These are phyloP conservation scores for Mimachlamys varia DNA, from an alignment of 2,888 invertebrate genomes.

Conservation along the genomic window DNA sequence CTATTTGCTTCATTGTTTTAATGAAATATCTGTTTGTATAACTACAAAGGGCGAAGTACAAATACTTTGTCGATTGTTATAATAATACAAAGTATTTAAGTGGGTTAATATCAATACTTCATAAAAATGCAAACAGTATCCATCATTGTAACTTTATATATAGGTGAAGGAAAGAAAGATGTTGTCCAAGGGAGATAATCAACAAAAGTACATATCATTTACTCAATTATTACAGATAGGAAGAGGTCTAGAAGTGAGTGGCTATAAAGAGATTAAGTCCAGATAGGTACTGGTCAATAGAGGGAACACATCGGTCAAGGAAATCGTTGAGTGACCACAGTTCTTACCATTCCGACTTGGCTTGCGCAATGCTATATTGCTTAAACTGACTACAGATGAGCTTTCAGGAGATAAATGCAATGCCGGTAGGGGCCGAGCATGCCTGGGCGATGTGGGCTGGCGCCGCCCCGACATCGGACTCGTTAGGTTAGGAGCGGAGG, in stretches of 20 bases:
- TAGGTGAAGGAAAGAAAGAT: not conserved
- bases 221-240: no score
- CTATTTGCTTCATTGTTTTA: no score
- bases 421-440: slow-evolving; percentile 76
- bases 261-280: not conserved
- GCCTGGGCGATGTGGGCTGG: slow-evolving; percentile 91
- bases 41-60: no score
- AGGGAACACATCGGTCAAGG: not conserved
- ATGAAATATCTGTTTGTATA: no score
- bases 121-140: no score
- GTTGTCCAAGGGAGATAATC: not conserved
- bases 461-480: slow-evolving; percentile 86
- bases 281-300: not conserved
- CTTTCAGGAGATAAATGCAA: slow-evolving; percentile 96
- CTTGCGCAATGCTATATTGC: slow-evolving; percentile 93
- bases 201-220: not conserved
- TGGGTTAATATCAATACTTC: no score
- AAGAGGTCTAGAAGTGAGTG: not conserved
- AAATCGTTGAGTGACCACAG: not conserved
- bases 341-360: slow-evolving; percentile 83
- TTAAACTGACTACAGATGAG: slow-evolving; percentile 96
- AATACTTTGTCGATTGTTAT: no score
- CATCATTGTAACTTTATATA: no score
- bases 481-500: slow-evolving; percentile 60
- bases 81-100: no score